Conservation (phyloP, 92 coral and sea anemone species). For the Palythoa caribaeorum region DNA sequence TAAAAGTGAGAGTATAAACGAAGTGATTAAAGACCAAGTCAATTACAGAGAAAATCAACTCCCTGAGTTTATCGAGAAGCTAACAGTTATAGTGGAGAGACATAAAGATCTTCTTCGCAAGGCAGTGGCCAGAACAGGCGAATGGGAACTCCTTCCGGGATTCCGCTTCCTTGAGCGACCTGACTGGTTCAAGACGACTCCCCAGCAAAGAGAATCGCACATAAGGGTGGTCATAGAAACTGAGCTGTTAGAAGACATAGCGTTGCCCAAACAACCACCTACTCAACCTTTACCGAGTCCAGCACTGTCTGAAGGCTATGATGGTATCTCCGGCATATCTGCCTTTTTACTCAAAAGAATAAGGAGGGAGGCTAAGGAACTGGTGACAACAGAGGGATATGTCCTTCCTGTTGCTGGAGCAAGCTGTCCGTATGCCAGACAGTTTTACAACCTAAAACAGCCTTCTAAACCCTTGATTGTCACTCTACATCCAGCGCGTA, state of each 20-base stretch:
- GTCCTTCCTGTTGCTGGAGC: slow-evolving; percentile 54
- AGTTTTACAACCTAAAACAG: slow-evolving; percentile 48
- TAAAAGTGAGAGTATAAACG: slow-evolving; percentile 56
- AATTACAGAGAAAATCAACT: slow-evolving; percentile 28
- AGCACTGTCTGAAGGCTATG: slow-evolving; percentile 51
- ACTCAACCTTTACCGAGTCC: slow-evolving; percentile 48
- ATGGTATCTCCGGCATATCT: slow-evolving; percentile 47
- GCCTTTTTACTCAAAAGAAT: slow-evolving; percentile 39
- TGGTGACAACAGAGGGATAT: slow-evolving; percentile 31
- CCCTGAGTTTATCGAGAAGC: too few relatives aligned
- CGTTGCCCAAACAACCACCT: slow-evolving; percentile 8
- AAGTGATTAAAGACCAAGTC: slow-evolving; percentile 53
- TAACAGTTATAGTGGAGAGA: too few relatives aligned
- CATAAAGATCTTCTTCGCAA: too few relatives aligned
- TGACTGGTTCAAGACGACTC: too few relatives aligned
- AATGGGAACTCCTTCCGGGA: too few relatives aligned
- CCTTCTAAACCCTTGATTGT: slow-evolving; percentile 20
- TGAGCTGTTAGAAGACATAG: slow-evolving; percentile 33
- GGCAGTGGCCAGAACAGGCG: too few relatives aligned
- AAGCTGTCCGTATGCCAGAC: slow-evolving; percentile 50
- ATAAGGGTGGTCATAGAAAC: slow-evolving; percentile 40
- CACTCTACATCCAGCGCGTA: background rate
- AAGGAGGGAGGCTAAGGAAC: slow-evolving; percentile 55
- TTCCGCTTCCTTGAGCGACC: too few relatives aligned
- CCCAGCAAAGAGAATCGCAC: slow-evolving; percentile 13